Evolutionary conservation across 2,888 invertebrate genomes (phyloP).

Genomic region (Nymphalis c-album): DNA sequence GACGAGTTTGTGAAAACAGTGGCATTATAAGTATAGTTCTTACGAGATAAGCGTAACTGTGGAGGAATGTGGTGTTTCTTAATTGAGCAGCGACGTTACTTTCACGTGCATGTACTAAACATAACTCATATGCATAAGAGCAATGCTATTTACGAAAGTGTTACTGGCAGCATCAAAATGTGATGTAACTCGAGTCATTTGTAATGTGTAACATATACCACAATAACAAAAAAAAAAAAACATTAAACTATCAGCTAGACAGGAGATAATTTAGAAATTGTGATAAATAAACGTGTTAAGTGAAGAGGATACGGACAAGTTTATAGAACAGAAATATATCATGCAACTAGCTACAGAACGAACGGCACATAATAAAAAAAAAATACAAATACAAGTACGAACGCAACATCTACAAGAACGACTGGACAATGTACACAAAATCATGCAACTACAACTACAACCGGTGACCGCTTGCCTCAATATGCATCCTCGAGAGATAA

Average conservation of each 20-base stretch:
- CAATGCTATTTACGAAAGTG: slow-evolving; percentile 43
- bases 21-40: slow-evolving; percentile 31
- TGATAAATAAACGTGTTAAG: background rate
- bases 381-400: background rate
- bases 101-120: slow-evolving; percentile 52
- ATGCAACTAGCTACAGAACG: background rate
- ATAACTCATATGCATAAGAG: slow-evolving; percentile 49
- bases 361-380: slow-evolving; percentile 3
- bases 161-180: slow-evolving; percentile 40
- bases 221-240: background rate
- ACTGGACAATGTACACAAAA: slow-evolving; percentile 27
- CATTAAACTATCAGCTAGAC: background rate
- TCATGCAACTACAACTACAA: slow-evolving; percentile 29
- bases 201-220: slow-evolving; percentile 10
- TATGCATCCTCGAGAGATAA: slow-evolving; percentile 77
- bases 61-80: slow-evolving; percentile 45
- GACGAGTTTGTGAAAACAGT: slow-evolving; percentile 23
- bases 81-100: slow-evolving; percentile 47
- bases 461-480: slow-evolving; percentile 75
- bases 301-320: background rate
- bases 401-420: background rate
- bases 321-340: background rate
- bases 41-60: slow-evolving; percentile 40
- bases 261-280: background rate
- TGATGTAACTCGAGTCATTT: slow-evolving; percentile 39